Conservation (phyloP, 2,797 vertebrate species). For the Sarcoramphus papa region DNA sequence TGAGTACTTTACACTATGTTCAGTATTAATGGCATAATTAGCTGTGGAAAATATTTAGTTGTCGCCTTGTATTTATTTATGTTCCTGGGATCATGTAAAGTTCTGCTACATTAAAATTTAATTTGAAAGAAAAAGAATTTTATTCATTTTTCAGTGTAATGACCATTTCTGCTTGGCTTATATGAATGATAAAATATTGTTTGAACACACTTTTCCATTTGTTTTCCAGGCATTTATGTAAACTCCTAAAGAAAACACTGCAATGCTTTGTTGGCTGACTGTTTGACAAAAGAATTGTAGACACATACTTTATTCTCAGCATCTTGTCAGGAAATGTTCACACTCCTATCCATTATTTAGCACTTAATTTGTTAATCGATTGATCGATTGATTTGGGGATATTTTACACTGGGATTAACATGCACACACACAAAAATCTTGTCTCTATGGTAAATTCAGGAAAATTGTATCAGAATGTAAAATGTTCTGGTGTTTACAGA, state of each 20-base stretch:
- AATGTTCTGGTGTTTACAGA: conserved; percentile 65
- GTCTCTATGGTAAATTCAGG: conserved; percentile 58
- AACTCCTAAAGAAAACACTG: conserved; percentile 66
- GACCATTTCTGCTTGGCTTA: conserved; percentile 65
- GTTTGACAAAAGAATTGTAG: conserved; percentile 69
- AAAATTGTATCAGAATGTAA: conserved; percentile 63
- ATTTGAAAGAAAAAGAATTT: conserved; percentile 73
- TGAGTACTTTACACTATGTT: conserved; percentile 51
- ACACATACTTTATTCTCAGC: conserved; percentile 70
- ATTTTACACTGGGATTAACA: conserved; percentile 61
- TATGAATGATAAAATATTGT: conserved; percentile 76
- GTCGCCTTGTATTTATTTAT: conserved; percentile 74
- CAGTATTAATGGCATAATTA: conserved; percentile 74
- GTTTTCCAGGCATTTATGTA: conserved; percentile 68
- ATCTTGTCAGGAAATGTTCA: conserved; percentile 56
- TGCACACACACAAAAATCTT: conserved; percentile 15
- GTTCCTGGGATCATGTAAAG: conserved; percentile 72
- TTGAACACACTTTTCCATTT: conserved; percentile 61
- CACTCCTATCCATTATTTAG: conserved; percentile 68
- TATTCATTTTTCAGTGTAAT: conserved; percentile 76
- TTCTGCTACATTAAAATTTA: conserved; percentile 80
- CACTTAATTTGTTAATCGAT: conserved; percentile 76
- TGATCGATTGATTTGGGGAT: conserved; percentile 68
- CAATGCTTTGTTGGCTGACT: conserved; percentile 64
- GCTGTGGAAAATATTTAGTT: conserved; percentile 72